Percentiles rank a stretch among this genome's conserved stretches.
Conservation (phyloP, 1,140 invertebrate genomes). For the Papilio polyxenes region DNA sequence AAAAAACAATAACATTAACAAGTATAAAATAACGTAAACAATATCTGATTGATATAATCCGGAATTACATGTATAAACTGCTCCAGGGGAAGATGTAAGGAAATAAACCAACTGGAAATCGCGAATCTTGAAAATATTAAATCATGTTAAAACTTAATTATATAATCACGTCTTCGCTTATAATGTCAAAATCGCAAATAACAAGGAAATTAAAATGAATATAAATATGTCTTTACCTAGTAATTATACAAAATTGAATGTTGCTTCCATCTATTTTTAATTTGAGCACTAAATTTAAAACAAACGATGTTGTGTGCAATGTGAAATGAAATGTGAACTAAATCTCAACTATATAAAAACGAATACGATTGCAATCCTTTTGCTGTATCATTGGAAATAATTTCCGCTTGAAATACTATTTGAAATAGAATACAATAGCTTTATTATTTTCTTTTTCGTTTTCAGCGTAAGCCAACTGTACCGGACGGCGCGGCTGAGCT, state of each 20-base stretch:
- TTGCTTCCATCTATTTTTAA: too few species aligned
- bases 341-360: not conserved
- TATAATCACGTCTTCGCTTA: not conserved
- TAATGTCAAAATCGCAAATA: not conserved
- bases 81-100: not conserved
- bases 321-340: not conserved
- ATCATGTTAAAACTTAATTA: not conserved
- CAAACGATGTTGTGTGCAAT: too few species aligned
- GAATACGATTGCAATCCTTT: not conserved
- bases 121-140: not conserved
- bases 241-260: not conserved
- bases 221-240: not conserved
- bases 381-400: constrained; percentile 20
- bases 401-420: constrained; percentile 7
- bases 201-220: not conserved
- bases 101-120: not conserved
- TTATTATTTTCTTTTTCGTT: constrained; percentile 47
- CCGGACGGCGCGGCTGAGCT: constrained; percentile 84
- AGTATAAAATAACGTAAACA: not conserved
- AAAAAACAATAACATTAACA: not conserved
- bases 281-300: too few species aligned
- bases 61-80: not conserved
- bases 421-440: constrained; percentile 2
- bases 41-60: not conserved
- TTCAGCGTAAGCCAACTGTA: constrained; percentile 85